Evolutionary conservation across 2,797 vertebrate genomes (phyloP), one percentile per base, ranked within the genome.

Genomic region (Carapus acus): DNA sequence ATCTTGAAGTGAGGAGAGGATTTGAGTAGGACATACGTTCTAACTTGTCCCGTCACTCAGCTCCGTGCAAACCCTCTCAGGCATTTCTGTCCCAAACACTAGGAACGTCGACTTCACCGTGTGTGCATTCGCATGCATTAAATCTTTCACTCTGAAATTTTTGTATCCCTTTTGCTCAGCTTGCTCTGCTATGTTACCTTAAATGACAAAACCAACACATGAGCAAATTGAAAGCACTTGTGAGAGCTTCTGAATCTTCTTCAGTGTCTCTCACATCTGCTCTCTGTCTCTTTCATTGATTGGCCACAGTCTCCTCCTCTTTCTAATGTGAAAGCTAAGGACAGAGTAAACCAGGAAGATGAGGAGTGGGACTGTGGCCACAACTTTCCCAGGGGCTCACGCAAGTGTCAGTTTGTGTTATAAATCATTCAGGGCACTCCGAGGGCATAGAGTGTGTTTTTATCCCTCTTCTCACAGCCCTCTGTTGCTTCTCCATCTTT

Each of bases 361-460:
- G 53, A 61, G 62, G 48, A 71, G 67, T n/a, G 34, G 42, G 39
- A 49, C 19, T 51, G 69, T 58, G 72, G 71, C 54, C 56, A 67
- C 67, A 76, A 80, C 74, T 82, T 84, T 83, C 82, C 83, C 67
- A 81, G 73, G 78, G 77, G 81, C 78, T 80, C 69, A 57, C 67
- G 76, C 75, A 66, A 70, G 72, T 64, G 76, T 82, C 79, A 80
- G 76, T 78, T 83, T 78, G 75, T 68, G 69, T 84, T 85, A 80
- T 86, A 80, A 87, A 85, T 86, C 81, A 87, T 87, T 84, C 79
- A 86, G 71, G 72, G 79, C 73, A 63, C 75, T 86, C 77, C 52
- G 65, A 78, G 41, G 63, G 59, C 34, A 36, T 77, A 81, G 72
- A 79, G 82, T 81, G 68, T 72, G 73, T 77, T 77, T 83, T 75